Base-by-base conservation (phyloP, 64 coral and sea anemone genomes). In the Stylophora pistillata region DNA sequence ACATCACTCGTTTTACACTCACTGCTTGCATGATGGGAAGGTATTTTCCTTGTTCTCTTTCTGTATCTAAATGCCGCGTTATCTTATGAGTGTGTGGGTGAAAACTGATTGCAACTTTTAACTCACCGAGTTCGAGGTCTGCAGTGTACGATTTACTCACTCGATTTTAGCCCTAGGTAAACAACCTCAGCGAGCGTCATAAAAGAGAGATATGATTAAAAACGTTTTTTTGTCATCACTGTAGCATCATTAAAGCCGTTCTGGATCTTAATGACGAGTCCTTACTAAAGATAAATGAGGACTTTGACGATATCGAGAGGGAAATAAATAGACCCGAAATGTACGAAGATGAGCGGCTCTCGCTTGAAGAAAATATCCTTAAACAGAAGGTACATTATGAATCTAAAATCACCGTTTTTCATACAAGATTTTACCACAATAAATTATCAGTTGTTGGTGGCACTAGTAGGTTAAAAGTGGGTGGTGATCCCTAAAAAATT, bases 291-390 rank as follows among this genome's bases (percentile, higher is more conserved):
- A 84, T 84, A 10, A 84, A 3, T 15, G 20, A 55, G 17, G 80
- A 84, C 23, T 70, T 84, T 69, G 23, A 84, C 15, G 26, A 69
- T 69, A 84, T 84, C 20, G 80, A 84, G 61, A 70, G 69, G 33
- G 23, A 84, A 47, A 84, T 84, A 4, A 84, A 70, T n/a, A 84
- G 60, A 53, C 61, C 80, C 27, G 80, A 84, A 12, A 70, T 84
- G 25, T 84, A 84, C 41, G 80, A 84, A 21, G 32, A 84, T 13
- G 61, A 84, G 25, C 80, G 80, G 15, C 61, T 84, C 34, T 84
- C 33, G 23, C 34, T 84, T 21, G 62, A 70, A 70, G 60, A 84
- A 69, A 84, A 84, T 26, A 70, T 70, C 26, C 61, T 70, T 6
- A 84, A 84, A 84, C 80, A 84, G 61, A 84, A 84, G 80, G 80